Conservation (phyloP, 2,797 vertebrate species). For the Cirrhinus molitorella region DNA sequence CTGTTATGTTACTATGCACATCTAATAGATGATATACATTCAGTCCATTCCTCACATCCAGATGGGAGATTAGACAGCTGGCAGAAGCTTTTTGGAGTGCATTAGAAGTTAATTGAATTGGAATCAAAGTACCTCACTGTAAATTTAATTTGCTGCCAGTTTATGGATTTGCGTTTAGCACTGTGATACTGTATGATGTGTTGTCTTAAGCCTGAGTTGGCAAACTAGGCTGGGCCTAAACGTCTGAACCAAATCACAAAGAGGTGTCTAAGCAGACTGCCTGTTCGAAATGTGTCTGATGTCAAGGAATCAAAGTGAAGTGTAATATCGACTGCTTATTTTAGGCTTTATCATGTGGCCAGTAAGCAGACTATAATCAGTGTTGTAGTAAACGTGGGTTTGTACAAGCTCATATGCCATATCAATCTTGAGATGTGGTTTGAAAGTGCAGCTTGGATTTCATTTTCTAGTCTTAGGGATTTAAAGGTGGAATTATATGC, state of each 20-base stretch:
- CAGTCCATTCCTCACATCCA: neutral
- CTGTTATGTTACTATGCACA: constrained; percentile 40
- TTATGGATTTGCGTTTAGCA: constrained; percentile 66
- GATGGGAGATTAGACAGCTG: neutral
- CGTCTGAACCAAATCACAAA: constrained; percentile 22
- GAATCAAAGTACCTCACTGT: constrained; percentile 1
- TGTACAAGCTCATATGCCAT: neutral
- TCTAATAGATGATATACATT: neutral
- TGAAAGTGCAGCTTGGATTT: neutral
- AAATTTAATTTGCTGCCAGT: constrained; percentile 61
- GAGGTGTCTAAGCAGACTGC: neutral
- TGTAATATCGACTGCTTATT: neutral
- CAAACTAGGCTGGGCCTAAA: constrained; percentile 36
- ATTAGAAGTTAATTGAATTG: neutral
- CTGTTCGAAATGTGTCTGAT: neutral
- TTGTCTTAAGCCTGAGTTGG: constrained; percentile 52
- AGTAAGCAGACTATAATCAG: neutral
- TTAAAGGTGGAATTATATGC: constrained; percentile 1
- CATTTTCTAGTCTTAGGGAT: neutral
- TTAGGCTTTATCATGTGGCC: neutral
- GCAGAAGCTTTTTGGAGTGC: neutral
- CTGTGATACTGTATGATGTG: constrained; percentile 73
- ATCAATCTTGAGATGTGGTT: neutral
- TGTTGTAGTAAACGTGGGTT: neutral
- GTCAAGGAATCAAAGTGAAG: neutral